phyloP scores from a whole-genome alignment of 2,113 vertebrate genomes.

The Menura novaehollandiae region DNA sequence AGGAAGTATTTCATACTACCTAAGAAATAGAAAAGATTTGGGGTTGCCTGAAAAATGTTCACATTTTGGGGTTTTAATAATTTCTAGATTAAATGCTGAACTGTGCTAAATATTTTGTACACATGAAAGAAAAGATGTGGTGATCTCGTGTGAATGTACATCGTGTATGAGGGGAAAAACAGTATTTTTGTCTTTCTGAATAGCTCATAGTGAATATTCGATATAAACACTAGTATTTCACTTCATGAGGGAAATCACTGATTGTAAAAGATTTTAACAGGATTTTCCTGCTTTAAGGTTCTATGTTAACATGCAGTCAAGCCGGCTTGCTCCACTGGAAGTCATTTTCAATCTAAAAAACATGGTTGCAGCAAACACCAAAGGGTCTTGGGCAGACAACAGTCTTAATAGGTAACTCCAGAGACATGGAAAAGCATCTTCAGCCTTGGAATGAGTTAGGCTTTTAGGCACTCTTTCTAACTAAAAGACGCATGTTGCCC shows the following conservation, averaged over 20 bases:
- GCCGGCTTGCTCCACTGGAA: not conserved
- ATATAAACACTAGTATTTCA: not conserved
- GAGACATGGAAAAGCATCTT: not conserved
- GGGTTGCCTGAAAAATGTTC: not conserved
- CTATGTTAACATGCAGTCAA: not conserved
- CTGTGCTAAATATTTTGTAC: not conserved
- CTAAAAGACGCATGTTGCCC: not conserved
- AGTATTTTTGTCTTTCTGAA: not conserved
- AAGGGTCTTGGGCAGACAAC: not conserved
- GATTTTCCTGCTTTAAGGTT: not conserved
- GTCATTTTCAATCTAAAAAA: not conserved
- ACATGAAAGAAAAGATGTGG: not conserved
- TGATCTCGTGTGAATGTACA: not conserved
- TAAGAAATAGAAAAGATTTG: not conserved
- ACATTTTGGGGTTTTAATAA: accelerated
- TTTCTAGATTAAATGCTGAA: not conserved
- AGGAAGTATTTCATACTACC: not conserved
- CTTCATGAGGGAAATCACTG: accelerated
- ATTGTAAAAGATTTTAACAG: not conserved
- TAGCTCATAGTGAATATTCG: not conserved
- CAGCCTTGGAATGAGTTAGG: not conserved
- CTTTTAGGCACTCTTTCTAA: not conserved
- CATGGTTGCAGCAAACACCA: not conserved
- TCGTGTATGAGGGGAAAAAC: not conserved
- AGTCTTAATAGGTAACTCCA: not conserved